Conservation (phyloP, 2,113 vertebrate species). For the Oophaga pumilio region DNA sequence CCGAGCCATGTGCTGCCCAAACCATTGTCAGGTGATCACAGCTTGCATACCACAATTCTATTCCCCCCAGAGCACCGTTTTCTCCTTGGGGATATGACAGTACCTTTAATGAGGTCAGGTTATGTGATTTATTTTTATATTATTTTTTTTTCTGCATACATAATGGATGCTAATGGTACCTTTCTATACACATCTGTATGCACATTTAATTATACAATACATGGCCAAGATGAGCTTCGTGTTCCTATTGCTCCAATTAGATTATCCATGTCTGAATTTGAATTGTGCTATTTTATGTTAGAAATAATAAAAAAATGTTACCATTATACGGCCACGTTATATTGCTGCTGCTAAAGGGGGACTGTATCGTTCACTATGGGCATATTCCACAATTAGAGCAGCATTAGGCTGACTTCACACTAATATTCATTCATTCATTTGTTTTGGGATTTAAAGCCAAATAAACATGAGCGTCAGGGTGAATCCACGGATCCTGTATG, state of each 20-base stretch:
- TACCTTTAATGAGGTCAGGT: slow-evolving; percentile 13
- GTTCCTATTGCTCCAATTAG: not conserved
- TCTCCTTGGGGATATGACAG: not conserved
- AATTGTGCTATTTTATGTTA: not conserved
- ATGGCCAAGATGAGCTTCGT: not conserved
- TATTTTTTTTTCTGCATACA: slow-evolving; percentile 27
- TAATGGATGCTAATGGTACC: slow-evolving; percentile 29
- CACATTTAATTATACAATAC: not conserved
- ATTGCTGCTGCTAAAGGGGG: too few relatives aligned
- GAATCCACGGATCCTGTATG: too few relatives aligned
- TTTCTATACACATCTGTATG: not conserved
- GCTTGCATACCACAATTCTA: not conserved
- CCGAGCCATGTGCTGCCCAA: not conserved
- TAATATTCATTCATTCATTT: too few relatives aligned
- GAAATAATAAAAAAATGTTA: not conserved
- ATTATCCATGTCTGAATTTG: not conserved
- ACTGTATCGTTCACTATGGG: too few relatives aligned
- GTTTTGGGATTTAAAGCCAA: too few relatives aligned
- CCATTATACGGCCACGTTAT: too few relatives aligned
- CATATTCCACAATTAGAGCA: too few relatives aligned
- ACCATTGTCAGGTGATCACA: slow-evolving; percentile 27
- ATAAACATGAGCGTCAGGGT: too few relatives aligned
- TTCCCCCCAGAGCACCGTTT: not conserved
- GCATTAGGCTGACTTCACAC: too few relatives aligned
- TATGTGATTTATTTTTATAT: not conserved